Conservation (phyloP, 1,140 invertebrate species). For the Drosophila nigrodunni region DNA sequence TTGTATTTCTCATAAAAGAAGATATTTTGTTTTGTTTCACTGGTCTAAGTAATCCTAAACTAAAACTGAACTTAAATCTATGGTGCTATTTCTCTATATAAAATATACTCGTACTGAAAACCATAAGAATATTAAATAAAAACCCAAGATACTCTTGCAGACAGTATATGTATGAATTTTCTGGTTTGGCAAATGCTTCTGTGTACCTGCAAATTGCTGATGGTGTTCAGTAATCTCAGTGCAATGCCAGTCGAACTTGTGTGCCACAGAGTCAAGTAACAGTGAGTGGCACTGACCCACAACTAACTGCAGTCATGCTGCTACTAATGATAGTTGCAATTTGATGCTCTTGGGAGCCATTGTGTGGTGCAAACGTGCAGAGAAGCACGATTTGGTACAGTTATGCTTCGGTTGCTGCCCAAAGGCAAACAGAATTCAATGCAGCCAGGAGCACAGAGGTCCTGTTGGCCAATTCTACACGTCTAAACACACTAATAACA, state of each 20-base stretch:
- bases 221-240: slow-evolving; percentile 15
- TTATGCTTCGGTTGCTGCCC: slow-evolving; percentile 24
- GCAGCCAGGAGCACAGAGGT: slow-evolving; percentile 5
- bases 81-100: too few relatives aligned
- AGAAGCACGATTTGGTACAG: slow-evolving; percentile 37
- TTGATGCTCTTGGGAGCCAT: slow-evolving; percentile 38
- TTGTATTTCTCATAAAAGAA: too few relatives aligned
- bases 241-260: slow-evolving; percentile 19
- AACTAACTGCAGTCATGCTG: slow-evolving; percentile 40
- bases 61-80: too few relatives aligned
- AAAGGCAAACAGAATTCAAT: slow-evolving; percentile 7
- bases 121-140: too few relatives aligned
- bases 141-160: too few relatives aligned
- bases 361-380: slow-evolving; percentile 35
- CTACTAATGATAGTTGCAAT: slow-evolving; percentile 43
- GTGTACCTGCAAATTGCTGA: slow-evolving; percentile 20
- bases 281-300: slow-evolving; percentile 33
- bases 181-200: background rate
- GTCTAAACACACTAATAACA: slow-evolving; percentile 44
- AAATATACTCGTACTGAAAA: too few relatives aligned
- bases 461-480: slow-evolving; percentile 36
- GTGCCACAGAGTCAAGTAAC: slow-evolving; percentile 15
- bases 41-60: too few relatives aligned
- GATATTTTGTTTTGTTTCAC: too few relatives aligned
- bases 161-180: background rate